Conservation (phyloP, 2,797 vertebrate species). For the Gambelia wislizenii region DNA sequence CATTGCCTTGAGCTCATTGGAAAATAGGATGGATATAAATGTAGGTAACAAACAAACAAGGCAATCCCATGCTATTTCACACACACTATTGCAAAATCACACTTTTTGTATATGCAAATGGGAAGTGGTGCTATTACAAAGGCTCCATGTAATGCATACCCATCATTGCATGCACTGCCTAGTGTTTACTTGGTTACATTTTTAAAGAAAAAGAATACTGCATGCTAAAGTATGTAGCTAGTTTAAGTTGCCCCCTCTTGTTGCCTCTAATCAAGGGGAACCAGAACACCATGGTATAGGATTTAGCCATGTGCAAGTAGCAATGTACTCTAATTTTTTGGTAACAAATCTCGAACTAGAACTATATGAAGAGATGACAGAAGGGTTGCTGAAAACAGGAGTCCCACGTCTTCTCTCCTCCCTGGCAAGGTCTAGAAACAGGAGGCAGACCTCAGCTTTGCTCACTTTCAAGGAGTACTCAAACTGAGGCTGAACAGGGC, state of each 20-base stretch:
- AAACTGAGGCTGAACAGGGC: not conserved
- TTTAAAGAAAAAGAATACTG: not conserved
- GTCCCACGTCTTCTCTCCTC: not conserved
- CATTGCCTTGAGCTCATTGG: no score
- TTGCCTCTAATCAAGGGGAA: no score
- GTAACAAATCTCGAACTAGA: not conserved
- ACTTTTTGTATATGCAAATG: not conserved
- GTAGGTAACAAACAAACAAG: not conserved
- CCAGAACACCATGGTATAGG: not conserved
- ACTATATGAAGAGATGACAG: not conserved
- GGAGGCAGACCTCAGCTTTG: no score
- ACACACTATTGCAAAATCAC: not conserved
- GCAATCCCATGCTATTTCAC: not conserved
- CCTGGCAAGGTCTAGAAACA: not conserved
- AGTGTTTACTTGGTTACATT: not conserved
- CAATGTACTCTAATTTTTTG: not conserved
- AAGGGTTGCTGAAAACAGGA: not conserved
- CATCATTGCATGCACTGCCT: not conserved
- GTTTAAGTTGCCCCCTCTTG: not conserved
- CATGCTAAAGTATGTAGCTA: not conserved
- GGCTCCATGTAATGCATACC: not conserved
- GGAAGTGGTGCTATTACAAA: not conserved
- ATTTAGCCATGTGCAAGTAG: not conserved
- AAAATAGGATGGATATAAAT: not conserved
- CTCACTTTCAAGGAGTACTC: no score